phyloP scores from a whole-genome alignment of 2,113 vertebrate species.

The Anas platyrhynchos region DNA sequence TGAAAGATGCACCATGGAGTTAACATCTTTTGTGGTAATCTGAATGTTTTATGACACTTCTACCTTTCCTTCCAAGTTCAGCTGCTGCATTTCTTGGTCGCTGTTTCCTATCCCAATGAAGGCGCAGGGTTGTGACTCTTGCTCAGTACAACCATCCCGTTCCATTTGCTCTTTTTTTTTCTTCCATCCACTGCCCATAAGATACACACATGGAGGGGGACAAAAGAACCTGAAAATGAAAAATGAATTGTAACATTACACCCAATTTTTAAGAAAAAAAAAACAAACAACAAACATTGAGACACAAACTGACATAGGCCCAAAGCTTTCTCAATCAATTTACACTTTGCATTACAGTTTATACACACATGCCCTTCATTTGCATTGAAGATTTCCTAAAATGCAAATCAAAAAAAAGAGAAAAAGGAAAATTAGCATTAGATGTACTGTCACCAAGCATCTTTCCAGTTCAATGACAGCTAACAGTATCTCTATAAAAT shows the following conservation, averaged over 20 bases:
- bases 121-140: conserved; percentile 97
- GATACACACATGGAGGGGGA: conserved; percentile 97
- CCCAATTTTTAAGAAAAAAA: background rate
- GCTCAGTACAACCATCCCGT: conserved; percentile 95
- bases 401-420: background rate
- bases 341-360: background rate
- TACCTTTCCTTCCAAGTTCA: conserved; percentile 99
- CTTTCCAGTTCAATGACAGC: background rate
- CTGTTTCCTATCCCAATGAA: conserved; percentile 99
- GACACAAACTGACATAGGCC: background rate
- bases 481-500: background rate
- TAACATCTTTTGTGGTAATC: background rate
- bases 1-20: background rate
- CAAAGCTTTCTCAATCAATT: background rate
- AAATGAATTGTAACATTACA: background rate
- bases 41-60: background rate
- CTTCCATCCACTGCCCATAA: conserved; percentile 99
- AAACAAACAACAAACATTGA: background rate
- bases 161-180: conserved; percentile 99
- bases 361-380: background rate
- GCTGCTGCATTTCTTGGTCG: conserved; percentile 98
- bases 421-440: background rate
- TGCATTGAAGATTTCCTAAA: background rate
- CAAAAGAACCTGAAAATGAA: conserved; percentile 91
- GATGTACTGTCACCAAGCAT: background rate